phyloP scores from a whole-genome alignment of 1,140 invertebrate species.

The Zaprionus gabonicus region DNA sequence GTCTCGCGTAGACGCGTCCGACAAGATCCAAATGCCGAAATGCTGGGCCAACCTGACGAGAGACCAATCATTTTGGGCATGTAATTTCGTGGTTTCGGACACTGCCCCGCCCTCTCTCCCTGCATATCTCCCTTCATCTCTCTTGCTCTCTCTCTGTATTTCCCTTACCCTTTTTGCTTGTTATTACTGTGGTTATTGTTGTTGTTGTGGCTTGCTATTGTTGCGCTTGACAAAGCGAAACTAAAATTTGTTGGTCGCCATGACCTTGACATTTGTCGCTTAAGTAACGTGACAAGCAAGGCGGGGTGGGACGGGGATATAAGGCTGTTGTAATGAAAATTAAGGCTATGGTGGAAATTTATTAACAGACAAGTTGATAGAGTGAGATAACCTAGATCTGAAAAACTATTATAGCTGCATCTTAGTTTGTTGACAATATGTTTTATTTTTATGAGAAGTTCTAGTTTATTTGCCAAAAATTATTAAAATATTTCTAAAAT shows the following conservation, averaged over 20 bases:
- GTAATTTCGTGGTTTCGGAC: constrained; percentile 44
- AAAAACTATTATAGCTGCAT: no score
- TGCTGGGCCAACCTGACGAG: constrained; percentile 39
- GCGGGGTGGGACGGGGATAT: neutral
- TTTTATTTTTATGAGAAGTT: no score
- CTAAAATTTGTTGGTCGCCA: constrained; percentile 38
- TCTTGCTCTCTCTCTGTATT: neutral
- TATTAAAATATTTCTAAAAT: no score
- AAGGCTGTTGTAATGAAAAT: constrained; percentile 39
- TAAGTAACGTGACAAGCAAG: constrained; percentile 1
- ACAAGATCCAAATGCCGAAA: constrained; percentile 38
- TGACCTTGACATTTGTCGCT: constrained; percentile 70
- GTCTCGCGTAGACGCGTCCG: constrained; percentile 55
- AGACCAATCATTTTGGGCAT: constrained; percentile 46
- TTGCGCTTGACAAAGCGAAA: constrained; percentile 66
- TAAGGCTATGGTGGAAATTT: constrained; percentile 1
- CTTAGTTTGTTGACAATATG: no score
- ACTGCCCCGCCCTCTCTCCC: neutral
- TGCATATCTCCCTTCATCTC: neutral
- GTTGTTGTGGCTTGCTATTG: constrained; percentile 53
- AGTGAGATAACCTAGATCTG: no score
- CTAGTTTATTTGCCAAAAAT: no score
- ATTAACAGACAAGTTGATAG: neutral
- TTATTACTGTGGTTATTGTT: constrained; percentile 17
- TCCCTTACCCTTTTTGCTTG: neutral